These are phyloP conservation scores for Aythya baeri DNA, from an alignment of 2,113 vertebrate genomes.

Conservation along the genomic window DNA sequence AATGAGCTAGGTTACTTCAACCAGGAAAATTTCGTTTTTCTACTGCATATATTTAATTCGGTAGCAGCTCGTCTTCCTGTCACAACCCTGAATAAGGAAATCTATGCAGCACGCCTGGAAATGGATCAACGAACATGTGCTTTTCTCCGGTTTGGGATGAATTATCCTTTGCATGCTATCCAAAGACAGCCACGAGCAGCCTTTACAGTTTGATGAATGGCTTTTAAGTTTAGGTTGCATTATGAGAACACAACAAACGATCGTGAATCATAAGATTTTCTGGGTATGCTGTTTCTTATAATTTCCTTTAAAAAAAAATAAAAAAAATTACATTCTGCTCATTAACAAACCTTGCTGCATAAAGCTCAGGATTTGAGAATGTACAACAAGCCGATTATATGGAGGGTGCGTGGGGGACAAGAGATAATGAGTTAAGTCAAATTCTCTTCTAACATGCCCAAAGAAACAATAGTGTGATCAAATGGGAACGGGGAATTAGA, in stretches of 20 bases:
- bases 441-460: neutral
- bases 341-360: conserved; percentile 46
- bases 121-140: conserved; percentile 71
- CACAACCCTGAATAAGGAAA: neutral
- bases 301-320: conserved; percentile 50
- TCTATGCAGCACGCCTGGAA: neutral
- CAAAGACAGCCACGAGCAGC: conserved; percentile 72
- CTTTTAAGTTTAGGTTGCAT: conserved; percentile 78
- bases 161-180: conserved; percentile 75
- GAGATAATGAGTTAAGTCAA: neutral
- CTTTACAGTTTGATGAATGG: conserved; percentile 78
- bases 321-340: neutral
- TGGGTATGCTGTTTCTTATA: conserved; percentile 59
- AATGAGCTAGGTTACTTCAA: neutral
- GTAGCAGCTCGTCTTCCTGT: neutral
- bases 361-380: neutral
- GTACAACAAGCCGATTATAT: neutral
- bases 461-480: neutral
- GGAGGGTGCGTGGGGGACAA: neutral
- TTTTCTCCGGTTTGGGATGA: conserved; percentile 71
- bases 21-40: neutral
- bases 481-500: neutral
- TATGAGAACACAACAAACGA: conserved; percentile 83
- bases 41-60: neutral
- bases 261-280: conserved; percentile 80